Evolutionary conservation across 2,888 invertebrate species (phyloP).

Genomic region (Daptonema setosum): DNA sequence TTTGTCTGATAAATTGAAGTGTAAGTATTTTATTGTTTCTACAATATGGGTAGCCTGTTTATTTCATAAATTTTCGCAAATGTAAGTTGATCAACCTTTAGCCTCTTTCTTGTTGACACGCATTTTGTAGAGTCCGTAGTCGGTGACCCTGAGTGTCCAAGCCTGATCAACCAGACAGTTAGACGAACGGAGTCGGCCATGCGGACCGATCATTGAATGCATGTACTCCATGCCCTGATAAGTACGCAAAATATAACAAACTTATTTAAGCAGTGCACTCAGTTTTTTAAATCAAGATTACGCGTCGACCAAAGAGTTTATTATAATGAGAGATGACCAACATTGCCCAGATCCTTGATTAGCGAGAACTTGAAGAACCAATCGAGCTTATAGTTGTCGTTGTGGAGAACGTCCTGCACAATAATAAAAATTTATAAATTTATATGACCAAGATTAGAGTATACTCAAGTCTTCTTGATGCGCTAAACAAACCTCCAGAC

Average conservation of each 20-base stretch:
- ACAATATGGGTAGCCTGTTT: too few species aligned
- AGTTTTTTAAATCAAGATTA: not conserved
- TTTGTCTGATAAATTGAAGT: too few species aligned
- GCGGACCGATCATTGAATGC: not conserved
- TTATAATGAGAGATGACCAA: not conserved
- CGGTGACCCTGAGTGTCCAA: constrained; percentile 4
- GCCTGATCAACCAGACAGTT: constrained; percentile 5
- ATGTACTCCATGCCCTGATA: constrained; percentile 6
- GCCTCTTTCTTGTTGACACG: constrained; percentile 1
- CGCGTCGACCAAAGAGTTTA: not conserved
- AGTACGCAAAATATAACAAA: not conserved
- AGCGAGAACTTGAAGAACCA: constrained; percentile 8
- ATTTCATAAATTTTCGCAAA: too few species aligned
- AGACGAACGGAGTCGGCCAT: constrained; percentile 1
- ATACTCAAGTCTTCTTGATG: not conserved
- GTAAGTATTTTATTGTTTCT: too few species aligned
- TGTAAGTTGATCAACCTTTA: not conserved
- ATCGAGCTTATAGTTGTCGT: constrained; percentile 5
- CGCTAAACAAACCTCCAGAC: not conserved
- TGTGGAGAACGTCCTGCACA: constrained; percentile 6
- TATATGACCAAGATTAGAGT: not conserved
- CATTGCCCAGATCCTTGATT: constrained; percentile 3
- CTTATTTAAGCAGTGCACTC: not conserved
- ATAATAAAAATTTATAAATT: not conserved
- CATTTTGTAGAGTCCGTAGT: constrained; percentile 6